Conservation (phyloP, 2,113 vertebrate species). For the Oxyruncus cristatus region DNA sequence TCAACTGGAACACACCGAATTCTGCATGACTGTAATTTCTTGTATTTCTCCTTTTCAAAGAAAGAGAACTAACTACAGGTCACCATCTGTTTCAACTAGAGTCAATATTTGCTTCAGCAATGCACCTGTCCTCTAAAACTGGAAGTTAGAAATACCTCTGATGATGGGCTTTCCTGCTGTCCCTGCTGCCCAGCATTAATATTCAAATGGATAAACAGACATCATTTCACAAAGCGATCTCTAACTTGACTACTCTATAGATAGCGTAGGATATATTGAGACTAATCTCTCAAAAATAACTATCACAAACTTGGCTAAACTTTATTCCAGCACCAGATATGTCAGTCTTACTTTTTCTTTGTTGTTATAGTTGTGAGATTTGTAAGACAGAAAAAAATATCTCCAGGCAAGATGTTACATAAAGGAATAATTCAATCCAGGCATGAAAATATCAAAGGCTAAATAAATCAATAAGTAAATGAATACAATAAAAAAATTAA, state of each 20-base stretch:
- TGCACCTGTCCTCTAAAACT: background rate
- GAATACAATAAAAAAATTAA: background rate
- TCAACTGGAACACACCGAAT: slow-evolving; percentile 24
- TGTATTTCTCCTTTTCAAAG: slow-evolving; percentile 8
- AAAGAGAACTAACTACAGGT: background rate
- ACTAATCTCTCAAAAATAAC: background rate
- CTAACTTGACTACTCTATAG: background rate
- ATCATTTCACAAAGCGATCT: background rate
- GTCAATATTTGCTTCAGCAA: background rate
- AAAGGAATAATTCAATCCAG: background rate
- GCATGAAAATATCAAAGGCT: background rate
- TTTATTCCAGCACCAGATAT: background rate
- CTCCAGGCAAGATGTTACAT: background rate
- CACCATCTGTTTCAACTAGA: background rate
- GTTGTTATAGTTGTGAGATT: background rate
- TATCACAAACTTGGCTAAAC: background rate
- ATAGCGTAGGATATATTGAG: background rate
- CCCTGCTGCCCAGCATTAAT: background rate
- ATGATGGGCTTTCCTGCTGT: background rate
- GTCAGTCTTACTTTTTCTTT: background rate
- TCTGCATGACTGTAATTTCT: background rate
- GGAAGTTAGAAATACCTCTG: background rate
- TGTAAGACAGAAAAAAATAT: background rate
- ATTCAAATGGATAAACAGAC: background rate
- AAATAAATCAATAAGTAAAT: background rate